Evolutionary conservation across 2,797 vertebrate species (phyloP).

Genomic region (Phrynocephalus vlangalii): DNA sequence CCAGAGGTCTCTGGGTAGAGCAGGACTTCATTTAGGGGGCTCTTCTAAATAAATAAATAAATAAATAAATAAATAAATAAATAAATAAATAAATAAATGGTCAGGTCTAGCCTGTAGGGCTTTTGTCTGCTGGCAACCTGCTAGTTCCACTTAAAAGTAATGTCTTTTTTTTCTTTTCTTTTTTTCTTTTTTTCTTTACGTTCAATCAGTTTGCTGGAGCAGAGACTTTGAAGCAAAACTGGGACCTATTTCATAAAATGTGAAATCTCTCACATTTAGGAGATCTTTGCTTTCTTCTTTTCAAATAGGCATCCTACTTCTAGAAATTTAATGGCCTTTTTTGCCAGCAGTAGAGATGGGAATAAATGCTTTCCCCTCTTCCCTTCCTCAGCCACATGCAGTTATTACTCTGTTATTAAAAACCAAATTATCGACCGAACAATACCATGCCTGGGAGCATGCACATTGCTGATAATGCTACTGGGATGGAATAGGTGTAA

Average conservation of each 20-base stretch:
- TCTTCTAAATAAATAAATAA: too few relatives aligned
- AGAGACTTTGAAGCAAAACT: not conserved
- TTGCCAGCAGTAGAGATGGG: conserved; percentile 25
- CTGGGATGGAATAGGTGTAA: conserved; percentile 36
- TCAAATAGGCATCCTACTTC: conserved; percentile 25
- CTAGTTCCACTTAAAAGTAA: not conserved
- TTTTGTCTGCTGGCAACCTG: too few relatives aligned
- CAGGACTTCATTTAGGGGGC: too few relatives aligned
- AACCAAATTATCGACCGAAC: conserved; percentile 50
- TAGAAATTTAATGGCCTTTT: conserved; percentile 34
- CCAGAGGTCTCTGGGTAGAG: too few relatives aligned
- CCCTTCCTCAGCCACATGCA: not conserved
- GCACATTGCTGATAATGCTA: conserved; percentile 54
- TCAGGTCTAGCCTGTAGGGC: too few relatives aligned
- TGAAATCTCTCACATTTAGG: conserved; percentile 36
- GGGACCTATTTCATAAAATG: conserved; percentile 32
- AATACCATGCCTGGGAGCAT: conserved; percentile 39
- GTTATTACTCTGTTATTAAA: conserved; percentile 55
- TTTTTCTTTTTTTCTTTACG: not conserved
- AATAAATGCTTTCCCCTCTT: not conserved
- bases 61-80: too few relatives aligned
- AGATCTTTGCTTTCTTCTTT: conserved; percentile 5
- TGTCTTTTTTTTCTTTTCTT: not conserved
- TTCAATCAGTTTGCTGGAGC: not conserved
- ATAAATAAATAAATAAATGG: too few relatives aligned